Evolutionary conservation across 2,888 invertebrate genomes (phyloP).

Genomic region (Hirtodrosophila trivittata): DNA sequence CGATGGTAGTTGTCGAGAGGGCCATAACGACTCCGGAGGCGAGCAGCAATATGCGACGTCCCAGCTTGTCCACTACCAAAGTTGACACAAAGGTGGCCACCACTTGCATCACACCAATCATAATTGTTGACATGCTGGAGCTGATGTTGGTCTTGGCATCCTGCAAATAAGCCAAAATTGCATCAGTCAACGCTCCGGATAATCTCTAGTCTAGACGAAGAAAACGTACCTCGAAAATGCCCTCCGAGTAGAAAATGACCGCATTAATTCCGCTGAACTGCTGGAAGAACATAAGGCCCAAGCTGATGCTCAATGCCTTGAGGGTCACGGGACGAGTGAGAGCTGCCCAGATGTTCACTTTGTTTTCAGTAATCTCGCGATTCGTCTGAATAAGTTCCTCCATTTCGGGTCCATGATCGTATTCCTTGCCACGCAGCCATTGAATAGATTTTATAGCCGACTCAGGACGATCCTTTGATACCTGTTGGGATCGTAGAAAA

Average conservation of each 20-base stretch:
- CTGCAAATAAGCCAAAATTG: conserved; percentile 37
- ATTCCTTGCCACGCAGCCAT: conserved; percentile 89
- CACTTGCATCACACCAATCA: conserved; percentile 93
- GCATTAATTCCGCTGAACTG: conserved; percentile 94
- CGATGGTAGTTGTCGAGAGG: conserved; percentile 88
- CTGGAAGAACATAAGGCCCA: conserved; percentile 94
- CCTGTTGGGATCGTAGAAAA: conserved; percentile 61
- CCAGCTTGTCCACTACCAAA: conserved; percentile 91
- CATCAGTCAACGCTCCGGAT: background rate
- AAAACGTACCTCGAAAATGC: conserved; percentile 88
- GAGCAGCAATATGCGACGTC: conserved; percentile 90
- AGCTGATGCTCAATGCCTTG: conserved; percentile 89
- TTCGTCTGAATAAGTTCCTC: conserved; percentile 86
- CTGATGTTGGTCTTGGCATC: conserved; percentile 84
- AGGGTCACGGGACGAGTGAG: conserved; percentile 86
- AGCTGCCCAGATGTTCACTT: conserved; percentile 85
- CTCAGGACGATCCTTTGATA: conserved; percentile 86
- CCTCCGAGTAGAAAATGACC: conserved; percentile 90
- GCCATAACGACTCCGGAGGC: conserved; percentile 89
- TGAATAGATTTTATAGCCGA: conserved; percentile 89
- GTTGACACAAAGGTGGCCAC: conserved; percentile 88
- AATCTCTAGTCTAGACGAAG: no score
- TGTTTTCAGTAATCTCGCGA: conserved; percentile 84
- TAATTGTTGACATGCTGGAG: conserved; percentile 88
- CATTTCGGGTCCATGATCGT: conserved; percentile 88